Base-by-base conservation (phyloP, 2,113 vertebrate genomes). In the Pristiophorus japonicus region DNA sequence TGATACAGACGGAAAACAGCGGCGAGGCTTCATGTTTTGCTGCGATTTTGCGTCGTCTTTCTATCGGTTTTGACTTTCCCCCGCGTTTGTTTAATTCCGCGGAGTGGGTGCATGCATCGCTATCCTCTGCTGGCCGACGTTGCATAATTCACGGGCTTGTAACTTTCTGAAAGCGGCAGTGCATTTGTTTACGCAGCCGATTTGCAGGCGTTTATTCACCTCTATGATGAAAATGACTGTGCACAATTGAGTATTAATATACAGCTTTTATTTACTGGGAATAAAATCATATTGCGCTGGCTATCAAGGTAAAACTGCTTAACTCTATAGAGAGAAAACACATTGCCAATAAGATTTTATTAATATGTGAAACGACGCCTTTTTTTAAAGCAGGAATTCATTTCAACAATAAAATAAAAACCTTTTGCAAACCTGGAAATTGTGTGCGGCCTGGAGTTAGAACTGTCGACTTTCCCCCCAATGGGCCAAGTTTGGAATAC, bases 191-290 rank as follows among this genome's bases (percentile, higher is more conserved):
- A 94, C 92, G 92, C 92, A 70, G 30, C 65, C 38, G 93, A 94
- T 94, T 94, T 94, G 66, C 14, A 51, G 30, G 93, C 93, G 93
- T 94, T 94, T 70, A 24, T 94, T 42, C 45, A 70, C 93, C 66
- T 94, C 66, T 94, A 30, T 94, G 93, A 94, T 94, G 93, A 94
- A 94, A 94, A 94, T 94, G 65, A 67, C 93, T 94, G 51, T 94
- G 30, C 66, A 94, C 66, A 70, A 70, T 93, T 70, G 55, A 90
- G 11, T 59, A 47, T 94, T 51, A 70, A 70, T 51, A 94, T 45
- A 94, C 38, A 30, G 30, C 59, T 62, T 18, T 63, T 59, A 59
- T 59, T 34, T 62, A 59, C 88, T 1, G 20, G 34, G 59, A 62
- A 5, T n/a, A 59, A 90, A 90, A 34, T 90, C 87, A 90, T n/a